phyloP scores from a whole-genome alignment of 2,888 invertebrate species.

The Tenthredo amoena region DNA sequence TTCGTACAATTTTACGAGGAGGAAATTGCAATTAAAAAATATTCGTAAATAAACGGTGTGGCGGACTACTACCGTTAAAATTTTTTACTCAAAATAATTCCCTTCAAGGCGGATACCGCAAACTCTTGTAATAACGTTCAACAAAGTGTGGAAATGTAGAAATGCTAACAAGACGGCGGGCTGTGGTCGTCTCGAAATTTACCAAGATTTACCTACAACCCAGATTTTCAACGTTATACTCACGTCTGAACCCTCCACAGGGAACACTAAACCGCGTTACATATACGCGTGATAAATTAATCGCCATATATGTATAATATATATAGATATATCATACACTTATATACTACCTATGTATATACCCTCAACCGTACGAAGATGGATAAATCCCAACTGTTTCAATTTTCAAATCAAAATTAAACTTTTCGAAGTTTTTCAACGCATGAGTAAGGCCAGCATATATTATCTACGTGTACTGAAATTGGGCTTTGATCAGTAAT shows the following conservation, averaged over 20 bases:
- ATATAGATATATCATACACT: too few relatives aligned
- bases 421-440: not conserved
- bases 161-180: constrained; percentile 33
- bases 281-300: constrained; percentile 23
- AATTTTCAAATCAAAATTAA: not conserved
- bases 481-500: not conserved
- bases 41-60: not conserved
- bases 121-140: not conserved
- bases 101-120: constrained; percentile 6
- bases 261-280: constrained; percentile 11
- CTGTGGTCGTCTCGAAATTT: constrained; percentile 24
- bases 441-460: not conserved
- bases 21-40: constrained; percentile 34
- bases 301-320: not conserved
- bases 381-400: not conserved
- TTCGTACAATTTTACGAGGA: constrained; percentile 3
- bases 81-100: not conserved
- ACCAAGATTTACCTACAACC: constrained; percentile 32
- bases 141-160: not conserved
- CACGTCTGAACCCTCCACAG: constrained; percentile 1
- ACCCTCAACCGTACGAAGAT: not conserved
- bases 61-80: not conserved
- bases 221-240: constrained; percentile 31
- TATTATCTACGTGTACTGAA: not conserved
- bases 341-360: not conserved